Percentiles rank a stretch among this genome's conserved stretches.
Conservation (phyloP, 2,797 vertebrate species). For the Nasua narica region DNA sequence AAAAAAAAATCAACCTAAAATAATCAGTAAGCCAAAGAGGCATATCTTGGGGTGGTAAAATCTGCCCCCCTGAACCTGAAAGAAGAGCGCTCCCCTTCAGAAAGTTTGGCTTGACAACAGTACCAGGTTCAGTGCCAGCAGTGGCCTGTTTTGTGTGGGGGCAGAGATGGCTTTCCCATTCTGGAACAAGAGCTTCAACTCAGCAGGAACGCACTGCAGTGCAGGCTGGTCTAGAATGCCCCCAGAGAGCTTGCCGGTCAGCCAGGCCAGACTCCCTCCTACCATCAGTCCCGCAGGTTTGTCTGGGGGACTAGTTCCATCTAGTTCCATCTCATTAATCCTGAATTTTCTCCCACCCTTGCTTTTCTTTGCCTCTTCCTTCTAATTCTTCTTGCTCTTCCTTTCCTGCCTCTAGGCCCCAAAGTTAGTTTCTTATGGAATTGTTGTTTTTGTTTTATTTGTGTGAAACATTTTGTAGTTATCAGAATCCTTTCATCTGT, state of each 20-base stretch:
- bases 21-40: neutral
- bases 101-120: neutral
- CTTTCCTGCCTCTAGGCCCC: neutral
- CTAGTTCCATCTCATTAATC: neutral
- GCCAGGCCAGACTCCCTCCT: neutral
- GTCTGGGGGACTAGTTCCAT: neutral
- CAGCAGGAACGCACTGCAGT: neutral
- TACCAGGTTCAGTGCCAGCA: neutral
- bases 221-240: neutral
- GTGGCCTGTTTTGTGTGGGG: neutral
- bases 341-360: neutral
- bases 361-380: neutral
- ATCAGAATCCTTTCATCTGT: neutral
- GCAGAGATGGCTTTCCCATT: neutral
- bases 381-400: neutral
- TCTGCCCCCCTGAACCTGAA: neutral
- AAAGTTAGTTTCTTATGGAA: neutral
- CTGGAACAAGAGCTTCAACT: neutral
- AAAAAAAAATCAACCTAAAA: neutral
- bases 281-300: neutral
- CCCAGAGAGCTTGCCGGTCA: neutral
- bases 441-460: neutral
- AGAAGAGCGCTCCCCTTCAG: neutral
- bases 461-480: neutral
- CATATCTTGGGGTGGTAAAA: neutral